Percentiles rank a stretch among this genome's conserved stretches.
These are phyloP conservation scores for Antechinus stuartii DNA, from an alignment of 2,113 vertebrate species.

Conservation along the genomic window DNA sequence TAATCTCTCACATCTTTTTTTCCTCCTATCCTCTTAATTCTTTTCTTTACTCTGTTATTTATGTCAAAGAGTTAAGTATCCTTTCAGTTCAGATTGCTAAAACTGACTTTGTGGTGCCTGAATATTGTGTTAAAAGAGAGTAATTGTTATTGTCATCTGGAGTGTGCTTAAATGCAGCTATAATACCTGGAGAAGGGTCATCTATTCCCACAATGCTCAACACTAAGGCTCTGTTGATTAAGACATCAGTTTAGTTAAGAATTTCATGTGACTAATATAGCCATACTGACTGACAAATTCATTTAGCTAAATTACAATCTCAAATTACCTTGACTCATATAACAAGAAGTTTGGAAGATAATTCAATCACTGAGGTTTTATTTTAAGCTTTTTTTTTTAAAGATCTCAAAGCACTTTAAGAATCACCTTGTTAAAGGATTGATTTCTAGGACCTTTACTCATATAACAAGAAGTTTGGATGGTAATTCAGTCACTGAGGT, in stretches of 20 bases:
- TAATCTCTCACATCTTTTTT: constrained; percentile 54
- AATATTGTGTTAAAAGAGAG: constrained; percentile 46
- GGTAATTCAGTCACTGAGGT: constrained; percentile 20
- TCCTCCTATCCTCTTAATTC: neutral
- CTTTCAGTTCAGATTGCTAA: constrained; percentile 52
- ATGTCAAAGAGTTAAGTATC: constrained; percentile 62
- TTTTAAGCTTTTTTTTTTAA: constrained; percentile 32
- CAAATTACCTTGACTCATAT: constrained; percentile 46
- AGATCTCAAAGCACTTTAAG: neutral
- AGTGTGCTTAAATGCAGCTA: constrained; percentile 59
- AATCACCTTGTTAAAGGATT: too few species aligned
- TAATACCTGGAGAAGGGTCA: constrained; percentile 61
- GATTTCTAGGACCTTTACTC: neutral
- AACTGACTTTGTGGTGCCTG: constrained; percentile 66
- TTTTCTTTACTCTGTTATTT: constrained; percentile 59
- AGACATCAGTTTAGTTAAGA: constrained; percentile 62
- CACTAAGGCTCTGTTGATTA: constrained; percentile 44
- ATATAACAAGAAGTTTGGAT: constrained; percentile 53
- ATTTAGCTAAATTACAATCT: constrained; percentile 68
- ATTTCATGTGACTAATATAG: constrained; percentile 63
- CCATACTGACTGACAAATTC: neutral
- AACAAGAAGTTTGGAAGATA: constrained; percentile 47
- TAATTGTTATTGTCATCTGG: constrained; percentile 71
- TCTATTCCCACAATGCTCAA: constrained; percentile 58
- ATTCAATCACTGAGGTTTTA: constrained; percentile 16